Base-by-base conservation (phyloP, 2,113 vertebrate species). In the Misgurnus anguillicaudatus region DNA sequence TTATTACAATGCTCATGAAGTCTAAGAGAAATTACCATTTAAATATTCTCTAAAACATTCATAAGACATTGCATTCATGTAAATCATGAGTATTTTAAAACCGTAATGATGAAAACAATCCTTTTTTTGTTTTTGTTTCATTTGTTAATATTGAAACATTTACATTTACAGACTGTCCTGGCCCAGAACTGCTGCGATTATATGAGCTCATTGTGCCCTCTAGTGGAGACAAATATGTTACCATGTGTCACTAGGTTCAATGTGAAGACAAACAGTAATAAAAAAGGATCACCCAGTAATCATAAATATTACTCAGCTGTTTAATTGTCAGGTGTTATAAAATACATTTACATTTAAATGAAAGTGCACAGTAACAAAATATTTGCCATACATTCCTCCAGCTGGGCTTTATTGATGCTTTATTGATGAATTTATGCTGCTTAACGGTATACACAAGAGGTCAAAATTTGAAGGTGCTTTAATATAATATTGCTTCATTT, bases 211-310 rank as follows among this genome's bases (percentile, higher is more conserved):
- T 77, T 51, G 9, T 31, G 16, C 80, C 78, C 68, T 78, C 82
- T 83, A 75, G 72, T 83, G 82, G 82, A 73, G 9, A 21, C 2
- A 45, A 19, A n/a, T 8, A 13, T 36, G 66, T 16, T 57, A 63
- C 5, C 61, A 36, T 41, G 39, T 48, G 24, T 41, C 13, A 57
- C 69, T 72, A 19, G 60, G 10, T 36, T 51, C 8, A 38, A 9
- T 11, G 19, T 2, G 45, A 51, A 51, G 47, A 21, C 17, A 69
- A 60, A 48, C 57, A 41, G 42, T 70, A 58, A 14, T 51, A 24
- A 72, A 72, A n/a, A 38, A 3, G 39, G 58, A 72, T 60, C 3
- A 60, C 13, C 69, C 53, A 72, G 19, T 41, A 21, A 42, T 58
- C 41, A 72, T 72, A 72, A 72, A 60, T 42, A 58, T 24, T 42